Conservation (phyloP, 2,113 vertebrate genomes). For the human (Homo sapiens) region GRCh38 chr5:84446501-84447000, state of each 20-base stretch:
- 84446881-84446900: slow-evolving; percentile 37
- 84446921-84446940: not conserved
- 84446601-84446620: not conserved
- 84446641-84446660: not conserved
- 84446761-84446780: slow-evolving; percentile 43
- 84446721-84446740: slow-evolving; percentile 33
- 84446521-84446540: not conserved
- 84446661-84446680: not conserved
- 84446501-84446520: not conserved
- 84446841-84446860: slow-evolving; percentile 4
- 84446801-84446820: slow-evolving; percentile 45
- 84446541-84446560: not conserved
- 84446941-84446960: not conserved
- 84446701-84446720: slow-evolving; percentile 28
- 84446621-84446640: not conserved
- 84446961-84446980: slow-evolving; percentile 21
- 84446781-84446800: slow-evolving; percentile 34
- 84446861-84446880: slow-evolving; percentile 29
- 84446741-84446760: not conserved
- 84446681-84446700: not conserved
- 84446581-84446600: not conserved
- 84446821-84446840: slow-evolving; percentile 37
- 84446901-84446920: slow-evolving; percentile 29
- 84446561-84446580: not conserved
- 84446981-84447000: slow-evolving; percentile 9